These are phyloP conservation scores for Zaprionus vittiger DNA, from an alignment of 1,140 invertebrate genomes.

Conservation along the genomic window DNA sequence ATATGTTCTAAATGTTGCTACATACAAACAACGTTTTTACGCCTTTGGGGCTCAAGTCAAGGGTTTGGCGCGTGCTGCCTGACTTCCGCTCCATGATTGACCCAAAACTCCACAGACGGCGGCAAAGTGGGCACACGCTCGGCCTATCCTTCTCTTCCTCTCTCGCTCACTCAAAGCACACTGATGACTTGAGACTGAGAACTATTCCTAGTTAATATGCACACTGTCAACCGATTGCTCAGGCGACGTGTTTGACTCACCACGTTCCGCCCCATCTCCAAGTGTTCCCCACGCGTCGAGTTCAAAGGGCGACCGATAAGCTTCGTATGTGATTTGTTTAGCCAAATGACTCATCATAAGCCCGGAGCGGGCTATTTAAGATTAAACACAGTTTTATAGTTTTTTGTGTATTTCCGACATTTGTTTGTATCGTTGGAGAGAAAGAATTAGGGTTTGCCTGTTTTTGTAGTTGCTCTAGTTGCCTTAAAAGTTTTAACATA, in stretches of 20 bases:
- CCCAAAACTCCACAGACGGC: conserved; percentile 36
- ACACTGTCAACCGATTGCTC: conserved; percentile 59
- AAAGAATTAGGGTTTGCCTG: too few relatives aligned
- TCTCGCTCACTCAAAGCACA: background rate
- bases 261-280: conserved; percentile 42
- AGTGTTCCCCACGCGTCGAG: conserved; percentile 59
- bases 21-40: conserved; percentile 44
- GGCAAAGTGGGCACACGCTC: conserved; percentile 24
- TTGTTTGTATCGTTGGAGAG: background rate
- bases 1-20: conserved; percentile 34
- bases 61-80: conserved; percentile 64
- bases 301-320: conserved; percentile 65
- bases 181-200: background rate
- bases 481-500: too few relatives aligned
- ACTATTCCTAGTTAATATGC: conserved; percentile 72
- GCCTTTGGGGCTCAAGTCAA: conserved; percentile 4
- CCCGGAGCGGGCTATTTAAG: conserved; percentile 16
- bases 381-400: conserved; percentile 7
- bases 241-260: conserved; percentile 72
- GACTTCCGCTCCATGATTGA: conserved; percentile 62
- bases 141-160: background rate
- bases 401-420: background rate
- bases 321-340: conserved; percentile 49
- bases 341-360: conserved; percentile 62
- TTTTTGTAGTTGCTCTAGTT: too few relatives aligned